A percentile compares a stretch with the other conserved stretches of the same genome.
Conservation (phyloP, 2,113 vertebrate species). For the Gambusia affinis region DNA sequence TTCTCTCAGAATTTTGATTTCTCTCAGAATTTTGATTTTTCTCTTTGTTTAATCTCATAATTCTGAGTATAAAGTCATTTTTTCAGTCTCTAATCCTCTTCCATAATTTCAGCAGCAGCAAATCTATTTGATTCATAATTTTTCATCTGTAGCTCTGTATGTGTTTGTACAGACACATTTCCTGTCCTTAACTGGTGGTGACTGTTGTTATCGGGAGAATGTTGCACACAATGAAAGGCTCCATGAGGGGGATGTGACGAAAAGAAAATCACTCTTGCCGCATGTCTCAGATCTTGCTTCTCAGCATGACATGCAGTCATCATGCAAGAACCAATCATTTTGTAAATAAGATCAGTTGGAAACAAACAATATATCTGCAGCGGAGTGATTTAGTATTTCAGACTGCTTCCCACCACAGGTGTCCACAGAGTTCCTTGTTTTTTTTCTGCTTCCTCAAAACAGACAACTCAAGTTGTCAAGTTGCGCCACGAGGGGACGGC, state of each 20-base stretch:
- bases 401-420: constrained; percentile 24
- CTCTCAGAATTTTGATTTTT: too few relatives aligned
- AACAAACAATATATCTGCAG: constrained; percentile 59
- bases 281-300: constrained; percentile 27
- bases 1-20: too few relatives aligned
- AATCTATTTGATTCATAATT: background rate
- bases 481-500: constrained; percentile 6
- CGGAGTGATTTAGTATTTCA: constrained; percentile 40
- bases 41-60: too few relatives aligned
- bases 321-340: constrained; percentile 68
- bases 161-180: background rate
- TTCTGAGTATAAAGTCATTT: too few relatives aligned
- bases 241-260: constrained; percentile 23
- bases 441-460: constrained; percentile 39
- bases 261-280: constrained; percentile 23
- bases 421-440: constrained; percentile 29
- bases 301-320: constrained; percentile 47
- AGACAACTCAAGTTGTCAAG: background rate
- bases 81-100: too few relatives aligned
- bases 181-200: background rate
- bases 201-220: constrained; percentile 9
- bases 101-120: background rate
- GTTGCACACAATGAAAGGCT: constrained; percentile 14
- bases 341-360: constrained; percentile 74
- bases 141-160: background rate